These are phyloP conservation scores for Adelognathus sp. DNA, from an alignment of 2,888 invertebrate genomes.

Conservation along the genomic window DNA sequence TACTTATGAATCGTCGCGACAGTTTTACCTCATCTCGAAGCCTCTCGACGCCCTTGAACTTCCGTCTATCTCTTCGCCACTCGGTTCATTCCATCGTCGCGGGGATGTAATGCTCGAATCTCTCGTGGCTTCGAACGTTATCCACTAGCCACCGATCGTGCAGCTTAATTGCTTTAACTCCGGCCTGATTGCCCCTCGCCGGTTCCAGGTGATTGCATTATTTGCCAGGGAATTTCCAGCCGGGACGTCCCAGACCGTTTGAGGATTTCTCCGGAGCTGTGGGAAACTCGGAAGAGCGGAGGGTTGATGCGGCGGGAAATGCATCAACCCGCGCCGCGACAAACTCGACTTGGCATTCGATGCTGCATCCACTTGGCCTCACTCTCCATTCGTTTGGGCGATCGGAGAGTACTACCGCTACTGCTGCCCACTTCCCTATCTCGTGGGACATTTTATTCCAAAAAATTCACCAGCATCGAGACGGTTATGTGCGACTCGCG, in stretches of 20 bases:
- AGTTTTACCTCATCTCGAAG: neutral
- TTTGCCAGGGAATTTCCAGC: constrained; percentile 46
- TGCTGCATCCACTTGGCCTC: constrained; percentile 17
- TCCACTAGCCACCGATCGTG: constrained; percentile 22
- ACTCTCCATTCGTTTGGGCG: constrained; percentile 19
- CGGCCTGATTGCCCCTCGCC: constrained; percentile 49
- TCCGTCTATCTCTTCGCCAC: neutral
- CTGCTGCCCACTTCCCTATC: neutral
- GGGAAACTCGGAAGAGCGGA: neutral
- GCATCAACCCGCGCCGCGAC: neutral
- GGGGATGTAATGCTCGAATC: constrained; percentile 5
- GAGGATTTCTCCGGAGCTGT: constrained; percentile 23
- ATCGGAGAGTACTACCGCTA: neutral
- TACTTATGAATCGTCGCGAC: neutral
- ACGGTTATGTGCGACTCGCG: neutral
- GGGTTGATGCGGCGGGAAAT: neutral
- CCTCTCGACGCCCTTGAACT: neutral
- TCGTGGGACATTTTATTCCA: constrained; percentile 7
- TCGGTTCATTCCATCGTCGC: neutral
- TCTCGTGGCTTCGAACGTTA: constrained; percentile 33
- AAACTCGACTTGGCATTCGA: constrained; percentile 31
- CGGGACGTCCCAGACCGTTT: constrained; percentile 12
- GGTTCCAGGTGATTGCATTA: constrained; percentile 55
- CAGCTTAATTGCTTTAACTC: constrained; percentile 53
- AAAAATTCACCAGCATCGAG: neutral